Evolutionary conservation across 2,113 vertebrate species (phyloP).

Genomic region (Ammodytes marinus): DNA sequence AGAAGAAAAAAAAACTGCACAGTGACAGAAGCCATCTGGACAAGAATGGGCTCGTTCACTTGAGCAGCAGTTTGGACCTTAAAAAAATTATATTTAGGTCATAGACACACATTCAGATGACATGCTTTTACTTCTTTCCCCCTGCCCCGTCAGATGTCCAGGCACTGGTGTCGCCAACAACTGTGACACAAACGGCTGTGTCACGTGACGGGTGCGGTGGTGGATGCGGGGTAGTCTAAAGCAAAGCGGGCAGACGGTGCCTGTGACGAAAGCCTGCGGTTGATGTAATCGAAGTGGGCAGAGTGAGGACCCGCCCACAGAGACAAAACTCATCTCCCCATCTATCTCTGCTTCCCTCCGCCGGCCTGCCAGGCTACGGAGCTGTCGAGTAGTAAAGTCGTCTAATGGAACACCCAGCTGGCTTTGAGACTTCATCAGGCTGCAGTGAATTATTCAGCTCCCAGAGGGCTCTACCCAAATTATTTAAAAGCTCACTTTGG

Average conservation of each 20-base stretch:
- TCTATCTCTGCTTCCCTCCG: constrained; percentile 46
- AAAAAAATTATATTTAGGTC: constrained; percentile 51
- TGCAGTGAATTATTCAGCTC: constrained; percentile 85
- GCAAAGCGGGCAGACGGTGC: constrained; percentile 58
- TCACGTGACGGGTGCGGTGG: constrained; percentile 56
- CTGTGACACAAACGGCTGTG: constrained; percentile 28
- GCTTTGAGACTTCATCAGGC: constrained; percentile 78
- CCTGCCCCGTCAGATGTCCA: constrained; percentile 22
- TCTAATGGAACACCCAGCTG: constrained; percentile 83
- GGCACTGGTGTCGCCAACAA: too few species aligned
- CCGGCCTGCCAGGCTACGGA: constrained; percentile 63
- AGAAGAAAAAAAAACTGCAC: constrained; percentile 17
- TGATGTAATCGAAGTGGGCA: constrained; percentile 81
- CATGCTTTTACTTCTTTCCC: too few species aligned
- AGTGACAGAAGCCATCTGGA: constrained; percentile 48
- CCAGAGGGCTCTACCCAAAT: constrained; percentile 81
- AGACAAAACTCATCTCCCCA: constrained; percentile 44
- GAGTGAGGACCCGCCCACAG: constrained; percentile 70
- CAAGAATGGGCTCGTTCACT: constrained; percentile 30
- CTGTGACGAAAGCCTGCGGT: constrained; percentile 58
- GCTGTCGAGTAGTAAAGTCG: constrained; percentile 65
- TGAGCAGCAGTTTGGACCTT: constrained; percentile 14
- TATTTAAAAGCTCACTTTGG: constrained; percentile 79
- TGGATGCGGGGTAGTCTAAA: constrained; percentile 36
- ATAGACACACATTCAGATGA: background rate